These are phyloP conservation scores for Melanotaenia parkinsoni DNA, from an alignment of 2,797 vertebrate species.

Conservation along the genomic window DNA sequence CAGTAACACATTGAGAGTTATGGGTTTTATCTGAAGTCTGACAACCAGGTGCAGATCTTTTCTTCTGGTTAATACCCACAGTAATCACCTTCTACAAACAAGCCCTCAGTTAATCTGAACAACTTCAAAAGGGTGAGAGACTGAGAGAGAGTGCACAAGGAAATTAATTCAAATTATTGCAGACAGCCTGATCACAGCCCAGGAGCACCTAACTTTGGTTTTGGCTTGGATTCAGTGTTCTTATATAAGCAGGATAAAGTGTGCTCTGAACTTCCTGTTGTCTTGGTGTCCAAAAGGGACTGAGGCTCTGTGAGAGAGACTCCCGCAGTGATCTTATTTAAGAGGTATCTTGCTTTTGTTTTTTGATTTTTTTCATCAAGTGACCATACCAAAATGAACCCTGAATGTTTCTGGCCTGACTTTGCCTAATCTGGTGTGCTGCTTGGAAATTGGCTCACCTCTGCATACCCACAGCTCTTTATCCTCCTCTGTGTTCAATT, in stretches of 20 bases:
- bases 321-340: conserved; percentile 61
- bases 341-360: conserved; percentile 36
- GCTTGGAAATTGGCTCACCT: conserved; percentile 37
- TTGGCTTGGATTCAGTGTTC: conserved; percentile 26
- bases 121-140: conserved; percentile 32
- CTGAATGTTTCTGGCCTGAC: conserved; percentile 31
- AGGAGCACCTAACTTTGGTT: conserved; percentile 22
- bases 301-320: conserved; percentile 53
- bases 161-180: conserved; percentile 9
- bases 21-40: neutral
- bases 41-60: neutral
- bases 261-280: conserved; percentile 40
- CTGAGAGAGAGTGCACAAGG: conserved; percentile 12
- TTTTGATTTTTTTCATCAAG: conserved; percentile 1
- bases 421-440: conserved; percentile 61
- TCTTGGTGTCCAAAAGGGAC: conserved; percentile 20
- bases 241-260: conserved; percentile 55
- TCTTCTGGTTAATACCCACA: conserved; percentile 9
- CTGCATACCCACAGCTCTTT: conserved; percentile 16
- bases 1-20: conserved; percentile 3
- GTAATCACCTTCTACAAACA: conserved; percentile 42
- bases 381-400: conserved; percentile 25
- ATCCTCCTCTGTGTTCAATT: conserved; percentile 17
- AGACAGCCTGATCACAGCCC: conserved; percentile 27
- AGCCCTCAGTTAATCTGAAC: conserved; percentile 16